Conservation (phyloP, 2,888 invertebrate genomes). For the Drosophila eohydei region DNA sequence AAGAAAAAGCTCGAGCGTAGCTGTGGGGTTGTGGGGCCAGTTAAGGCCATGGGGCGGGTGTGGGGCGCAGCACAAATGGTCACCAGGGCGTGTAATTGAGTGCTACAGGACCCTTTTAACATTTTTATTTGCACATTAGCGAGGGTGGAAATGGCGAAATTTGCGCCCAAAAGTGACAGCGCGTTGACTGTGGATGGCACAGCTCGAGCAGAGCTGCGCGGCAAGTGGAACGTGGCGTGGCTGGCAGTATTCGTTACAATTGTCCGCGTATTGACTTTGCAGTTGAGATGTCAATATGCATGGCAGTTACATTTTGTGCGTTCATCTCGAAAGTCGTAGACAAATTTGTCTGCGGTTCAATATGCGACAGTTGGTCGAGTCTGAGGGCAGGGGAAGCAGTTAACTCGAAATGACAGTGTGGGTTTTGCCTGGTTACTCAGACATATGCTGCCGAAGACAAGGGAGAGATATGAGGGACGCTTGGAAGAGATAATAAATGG, state of each 20-base stretch:
- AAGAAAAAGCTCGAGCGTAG: slow-evolving; percentile 30
- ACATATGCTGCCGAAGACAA: slow-evolving; percentile 53
- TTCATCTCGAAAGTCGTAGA: slow-evolving; percentile 72
- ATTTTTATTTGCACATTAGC: slow-evolving; percentile 85
- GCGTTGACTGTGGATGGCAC: slow-evolving; percentile 75
- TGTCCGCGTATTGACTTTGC: slow-evolving; percentile 60
- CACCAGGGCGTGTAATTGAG: slow-evolving; percentile 85
- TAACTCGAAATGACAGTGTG: background rate
- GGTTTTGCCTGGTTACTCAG: slow-evolving; percentile 17
- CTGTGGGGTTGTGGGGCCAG: background rate
- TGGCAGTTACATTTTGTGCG: slow-evolving; percentile 34
- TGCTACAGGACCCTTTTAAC: slow-evolving; percentile 85
- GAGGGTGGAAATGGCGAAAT: slow-evolving; percentile 84
- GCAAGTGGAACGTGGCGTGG: background rate
- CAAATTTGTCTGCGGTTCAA: slow-evolving; percentile 80
- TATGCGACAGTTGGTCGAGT: slow-evolving; percentile 67
- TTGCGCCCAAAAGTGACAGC: slow-evolving; percentile 81
- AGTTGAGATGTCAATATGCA: slow-evolving; percentile 74
- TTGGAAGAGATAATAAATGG: background rate
- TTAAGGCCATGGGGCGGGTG: background rate
- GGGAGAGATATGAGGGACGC: background rate
- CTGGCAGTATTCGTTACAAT: slow-evolving; percentile 15
- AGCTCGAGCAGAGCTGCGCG: background rate
- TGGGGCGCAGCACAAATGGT: slow-evolving; percentile 71
- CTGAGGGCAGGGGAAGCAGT: background rate